These are phyloP conservation scores for Hydra vulgaris DNA, from an alignment of 30 jellyfish, hydroid and myxozoan species.

Conservation along the genomic window DNA sequence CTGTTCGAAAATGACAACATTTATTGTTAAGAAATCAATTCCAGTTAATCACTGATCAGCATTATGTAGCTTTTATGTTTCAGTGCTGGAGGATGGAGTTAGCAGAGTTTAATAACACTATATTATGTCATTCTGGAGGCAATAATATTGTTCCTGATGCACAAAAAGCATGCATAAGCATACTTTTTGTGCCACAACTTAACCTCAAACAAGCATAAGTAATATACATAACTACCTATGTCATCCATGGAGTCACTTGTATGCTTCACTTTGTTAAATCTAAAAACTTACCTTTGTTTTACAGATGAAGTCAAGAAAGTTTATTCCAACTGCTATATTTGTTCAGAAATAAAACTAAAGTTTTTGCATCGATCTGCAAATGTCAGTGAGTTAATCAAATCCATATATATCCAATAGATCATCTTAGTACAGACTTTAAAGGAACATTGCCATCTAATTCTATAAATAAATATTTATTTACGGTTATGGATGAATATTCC, in stretches of 20 bases:
- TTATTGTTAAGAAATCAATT: too few relatives aligned
- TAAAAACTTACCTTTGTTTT: constrained; percentile 36
- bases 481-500: constrained; percentile 58
- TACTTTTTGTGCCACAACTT: background rate
- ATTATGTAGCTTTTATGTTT: too few relatives aligned
- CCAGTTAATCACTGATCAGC: too few relatives aligned
- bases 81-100: constrained; percentile 37
- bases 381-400: too few relatives aligned
- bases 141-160: constrained; percentile 47
- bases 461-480: constrained; percentile 36
- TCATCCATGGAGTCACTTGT: constrained; percentile 53
- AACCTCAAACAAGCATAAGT: constrained; percentile 14
- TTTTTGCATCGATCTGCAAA: constrained; percentile 14
- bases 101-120: constrained; percentile 30
- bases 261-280: constrained; percentile 25
- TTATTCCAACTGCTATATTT: constrained; percentile 21
- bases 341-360: constrained; percentile 37
- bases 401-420: constrained; percentile 36
- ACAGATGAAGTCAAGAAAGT: constrained; percentile 39
- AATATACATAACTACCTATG: constrained; percentile 30
- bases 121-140: constrained; percentile 35
- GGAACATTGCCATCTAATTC: constrained; percentile 42
- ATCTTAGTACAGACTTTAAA: constrained; percentile 30
- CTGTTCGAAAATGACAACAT: too few relatives aligned
- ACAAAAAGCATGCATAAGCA: too few relatives aligned